These are phyloP conservation scores for Ariopsis seemanni DNA, from an alignment of 2,113 vertebrate genomes.

Conservation along the genomic window DNA sequence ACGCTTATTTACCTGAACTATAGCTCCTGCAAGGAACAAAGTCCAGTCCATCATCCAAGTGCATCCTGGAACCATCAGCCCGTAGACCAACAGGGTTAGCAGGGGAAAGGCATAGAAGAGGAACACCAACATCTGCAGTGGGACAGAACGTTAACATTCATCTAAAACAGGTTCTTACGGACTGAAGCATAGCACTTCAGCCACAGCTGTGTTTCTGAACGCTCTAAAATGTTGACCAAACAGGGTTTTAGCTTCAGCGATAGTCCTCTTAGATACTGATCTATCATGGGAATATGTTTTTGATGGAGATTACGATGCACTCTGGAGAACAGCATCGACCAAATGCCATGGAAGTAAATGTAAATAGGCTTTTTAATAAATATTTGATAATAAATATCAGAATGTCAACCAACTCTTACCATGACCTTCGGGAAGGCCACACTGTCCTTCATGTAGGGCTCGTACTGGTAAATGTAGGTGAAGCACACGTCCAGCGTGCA, in stretches of 20 bases:
- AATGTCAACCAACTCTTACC: slow-evolving; percentile 67
- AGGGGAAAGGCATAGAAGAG: slow-evolving; percentile 87
- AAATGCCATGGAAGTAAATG: background rate
- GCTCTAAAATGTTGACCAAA: background rate
- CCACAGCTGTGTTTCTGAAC: background rate
- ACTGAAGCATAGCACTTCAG: background rate
- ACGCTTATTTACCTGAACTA: slow-evolving; percentile 80
- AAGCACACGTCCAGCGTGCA: slow-evolving; percentile 87
- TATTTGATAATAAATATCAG: background rate
- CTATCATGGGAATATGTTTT: background rate
- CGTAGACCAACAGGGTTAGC: slow-evolving; percentile 73
- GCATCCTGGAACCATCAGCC: slow-evolving; percentile 81
- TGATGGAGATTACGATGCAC: background rate
- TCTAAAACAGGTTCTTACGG: background rate
- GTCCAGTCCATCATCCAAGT: slow-evolving; percentile 90
- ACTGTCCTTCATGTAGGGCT: slow-evolving; percentile 90
- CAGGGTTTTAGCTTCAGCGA: background rate
- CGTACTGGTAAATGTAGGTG: slow-evolving; percentile 87
- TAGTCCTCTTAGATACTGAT: background rate
- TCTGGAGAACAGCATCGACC: background rate
- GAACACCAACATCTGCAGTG: slow-evolving; percentile 83
- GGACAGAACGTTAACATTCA: background rate
- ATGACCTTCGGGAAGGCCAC: slow-evolving; percentile 87
- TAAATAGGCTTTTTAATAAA: background rate
- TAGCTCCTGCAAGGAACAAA: slow-evolving; percentile 81